Evolutionary conservation across 2,797 vertebrate genomes (phyloP).

Genomic region (Anguilla obscura): DNA sequence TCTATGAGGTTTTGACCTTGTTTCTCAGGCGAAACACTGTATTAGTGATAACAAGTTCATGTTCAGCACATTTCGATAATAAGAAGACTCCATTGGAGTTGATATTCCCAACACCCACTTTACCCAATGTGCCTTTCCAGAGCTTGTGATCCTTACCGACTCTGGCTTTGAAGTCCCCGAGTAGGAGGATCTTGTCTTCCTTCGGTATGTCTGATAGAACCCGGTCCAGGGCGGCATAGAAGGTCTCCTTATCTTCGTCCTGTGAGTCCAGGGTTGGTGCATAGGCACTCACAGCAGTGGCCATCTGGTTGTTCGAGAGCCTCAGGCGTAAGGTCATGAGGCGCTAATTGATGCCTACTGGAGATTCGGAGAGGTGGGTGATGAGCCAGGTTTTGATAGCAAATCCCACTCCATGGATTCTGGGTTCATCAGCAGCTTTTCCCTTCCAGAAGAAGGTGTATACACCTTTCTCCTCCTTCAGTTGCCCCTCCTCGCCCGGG

Average conservation of each 20-base stretch:
- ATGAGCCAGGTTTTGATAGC: slow-evolving; percentile 15
- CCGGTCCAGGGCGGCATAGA: slow-evolving; percentile 22
- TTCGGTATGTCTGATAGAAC: slow-evolving; percentile 15
- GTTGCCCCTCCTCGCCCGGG: too few species aligned
- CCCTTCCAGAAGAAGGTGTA: too few species aligned
- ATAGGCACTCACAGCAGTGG: slow-evolving; percentile 31
- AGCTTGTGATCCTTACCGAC: slow-evolving; percentile 22
- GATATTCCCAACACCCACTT: not conserved
- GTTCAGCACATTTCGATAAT: too few species aligned
- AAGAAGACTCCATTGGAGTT: too few species aligned
- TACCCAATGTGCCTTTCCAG: slow-evolving; percentile 23
- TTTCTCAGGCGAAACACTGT: too few species aligned
- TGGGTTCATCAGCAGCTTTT: too few species aligned
- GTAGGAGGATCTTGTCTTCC: slow-evolving; percentile 35
- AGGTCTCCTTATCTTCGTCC: slow-evolving; percentile 27
- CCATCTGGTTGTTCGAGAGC: slow-evolving; percentile 21
- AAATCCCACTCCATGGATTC: not conserved
- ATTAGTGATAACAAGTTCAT: too few species aligned
- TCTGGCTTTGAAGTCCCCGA: slow-evolving; percentile 40
- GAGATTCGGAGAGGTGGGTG: slow-evolving; percentile 2
- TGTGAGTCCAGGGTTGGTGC: slow-evolving; percentile 36
- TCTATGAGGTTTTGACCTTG: too few species aligned
- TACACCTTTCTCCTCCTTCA: too few species aligned
- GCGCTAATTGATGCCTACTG: slow-evolving; percentile 8
- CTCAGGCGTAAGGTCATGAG: not conserved